Evolutionary conservation across 2,113 vertebrate genomes (phyloP), one percentile per base, ranked within the genome.

Genomic region (Myodes glareolus): DNA sequence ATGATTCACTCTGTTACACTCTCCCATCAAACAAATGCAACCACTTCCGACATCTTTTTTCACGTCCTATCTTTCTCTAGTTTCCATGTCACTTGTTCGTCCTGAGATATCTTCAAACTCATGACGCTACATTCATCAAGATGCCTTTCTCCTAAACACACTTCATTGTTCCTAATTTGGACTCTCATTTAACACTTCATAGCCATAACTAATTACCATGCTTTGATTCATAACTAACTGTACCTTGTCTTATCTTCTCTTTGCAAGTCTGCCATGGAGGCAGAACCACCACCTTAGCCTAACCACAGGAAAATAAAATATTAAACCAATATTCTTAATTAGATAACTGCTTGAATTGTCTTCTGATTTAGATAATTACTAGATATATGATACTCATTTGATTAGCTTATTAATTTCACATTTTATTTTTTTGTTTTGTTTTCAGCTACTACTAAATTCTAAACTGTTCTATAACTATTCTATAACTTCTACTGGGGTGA

Each of bases 391-490:
- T 55, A 17, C 23, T 52, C n/a, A 42, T 63, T 84, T 63, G n/a
- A 16, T 84, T 3, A 4, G 1, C 39, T 84, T 84, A 12, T n/a
- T n/a, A 81, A 58, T 67, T 90, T 36, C 12, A n/a, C 47, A 45
- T 67, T 45, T 96, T 76, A 93, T 5, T 47, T 80, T 7, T 36
- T 75, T 27, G 6, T 78, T 88, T 47, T 90, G 1, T 55, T 95
- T 82, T 88, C 52, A 65, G 55, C 58, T 91, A 52, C 61, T 81
- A 91, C 39, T 94, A 65, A 94, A 95, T 25, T 73, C 45, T 94
- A 65, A 93, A 95, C 29, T 73, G 23, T 16, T 68, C 3, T 23
- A 91, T 23, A 90, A 61, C 7, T 63, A 45, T 76, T 70, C 16
- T 23, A 91, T 23, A 90, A 67, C 6, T 61, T 52, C 11, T 52